Evolutionary conservation across 2,113 vertebrate species (phyloP).

Genomic region (Ia io): DNA sequence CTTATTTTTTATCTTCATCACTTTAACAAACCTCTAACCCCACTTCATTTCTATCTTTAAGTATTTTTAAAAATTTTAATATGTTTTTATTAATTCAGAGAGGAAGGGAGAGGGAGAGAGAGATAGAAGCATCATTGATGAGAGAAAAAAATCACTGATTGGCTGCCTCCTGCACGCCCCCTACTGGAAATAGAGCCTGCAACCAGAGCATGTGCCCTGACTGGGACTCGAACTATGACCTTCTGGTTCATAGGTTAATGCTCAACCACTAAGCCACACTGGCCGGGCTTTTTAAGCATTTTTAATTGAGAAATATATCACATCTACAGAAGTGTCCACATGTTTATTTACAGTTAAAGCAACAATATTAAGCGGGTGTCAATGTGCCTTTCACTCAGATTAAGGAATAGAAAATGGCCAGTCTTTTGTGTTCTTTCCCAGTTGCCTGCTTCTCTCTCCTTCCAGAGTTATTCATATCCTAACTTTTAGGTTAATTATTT

Average conservation of each 20-base stretch:
- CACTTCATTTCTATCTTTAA: not conserved
- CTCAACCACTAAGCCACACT: too few species aligned
- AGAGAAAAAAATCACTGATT: too few species aligned
- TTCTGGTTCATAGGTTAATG: too few species aligned
- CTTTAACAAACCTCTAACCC: not conserved
- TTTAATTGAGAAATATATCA: not conserved
- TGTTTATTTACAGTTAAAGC: not conserved
- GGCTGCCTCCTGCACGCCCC: too few species aligned
- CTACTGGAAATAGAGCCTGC: too few species aligned
- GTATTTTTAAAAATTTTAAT: not conserved
- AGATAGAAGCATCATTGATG: too few species aligned
- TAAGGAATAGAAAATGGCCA: not conserved
- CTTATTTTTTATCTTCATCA: not conserved
- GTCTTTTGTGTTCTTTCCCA: not conserved
- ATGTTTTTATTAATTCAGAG: too few species aligned
- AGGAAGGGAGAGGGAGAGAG: too few species aligned
- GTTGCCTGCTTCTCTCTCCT: not conserved
- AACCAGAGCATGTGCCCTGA: too few species aligned
- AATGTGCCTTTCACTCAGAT: not conserved
- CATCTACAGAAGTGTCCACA: not conserved
- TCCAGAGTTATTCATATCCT: not conserved
- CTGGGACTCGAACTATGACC: too few species aligned
- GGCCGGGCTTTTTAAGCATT: not conserved
- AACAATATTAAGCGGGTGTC: not conserved
- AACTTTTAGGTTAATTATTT: not conserved